Evolutionary conservation across 1,140 invertebrate genomes (phyloP), one percentile per base, ranked within the genome.

Genomic region (Leptestheria dahalacensis): DNA sequence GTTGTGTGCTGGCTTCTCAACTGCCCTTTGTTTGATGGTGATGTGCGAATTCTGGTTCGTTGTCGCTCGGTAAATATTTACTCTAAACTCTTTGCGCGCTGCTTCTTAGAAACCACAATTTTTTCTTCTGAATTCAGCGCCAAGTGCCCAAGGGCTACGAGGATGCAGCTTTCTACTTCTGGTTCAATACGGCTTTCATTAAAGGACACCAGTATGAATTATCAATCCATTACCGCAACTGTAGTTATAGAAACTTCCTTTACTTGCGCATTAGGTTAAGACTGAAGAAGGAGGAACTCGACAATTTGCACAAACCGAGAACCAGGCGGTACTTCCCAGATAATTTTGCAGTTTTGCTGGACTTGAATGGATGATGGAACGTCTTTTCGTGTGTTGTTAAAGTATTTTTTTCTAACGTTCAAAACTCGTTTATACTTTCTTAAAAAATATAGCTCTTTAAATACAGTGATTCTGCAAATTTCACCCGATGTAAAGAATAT

Each of bases 291-390:
- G 68, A 73, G 41, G 73, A 77, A 56, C 62, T 79, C 15, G 77
- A 79, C 65, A 79, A 79, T 68, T 76, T 77, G 15, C 77, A 79
- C 65, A 78, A 78, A 63, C 66, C 66, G 54, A 77, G 76, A 64
- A 72, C 70, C 1, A 75, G 76, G 69, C 68, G 71, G 58, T 64
- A 71, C 25, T 77, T 71, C 64, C 64, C 63, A 29, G 72, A 74
- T 29, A 67, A 73, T 57, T 74, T 77, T 60, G 65, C 65, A 1
- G 68, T 77, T 23, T 68, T 71, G 59, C 57, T 75, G 0, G 61
- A 53, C 2, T 72, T 74, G 10, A 28, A 49, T 21, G 58, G 33
- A 41, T 41, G 15, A 41, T 9, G 15, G 6, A 41, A 41, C 6
- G 15, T 15, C 33, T 41, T 6, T 9, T 15, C 6, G 15, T 9